Evolutionary conservation across 2,888 invertebrate species (phyloP), one percentile per base, ranked within the genome.

Genomic region (Erebia aethiops): DNA sequence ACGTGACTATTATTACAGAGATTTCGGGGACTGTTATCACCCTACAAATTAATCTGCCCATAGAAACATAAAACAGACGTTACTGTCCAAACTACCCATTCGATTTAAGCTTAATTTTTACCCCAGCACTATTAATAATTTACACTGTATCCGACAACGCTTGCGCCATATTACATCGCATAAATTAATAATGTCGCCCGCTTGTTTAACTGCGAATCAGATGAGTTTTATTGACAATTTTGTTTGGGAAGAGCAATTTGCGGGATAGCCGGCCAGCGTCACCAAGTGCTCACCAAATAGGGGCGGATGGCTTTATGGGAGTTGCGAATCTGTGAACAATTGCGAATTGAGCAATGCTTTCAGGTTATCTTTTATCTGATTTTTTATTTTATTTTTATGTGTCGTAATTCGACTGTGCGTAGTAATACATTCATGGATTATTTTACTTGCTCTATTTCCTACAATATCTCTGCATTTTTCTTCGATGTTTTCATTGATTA

Each of bases 161-260:
- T 89, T 90, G 91, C 91, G 88, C 91, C 89, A 92, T 93, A 92
- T 93, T 93, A 93, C 92, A 91, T 86, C 87, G 89, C 93, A 92
- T 93, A 93, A 93, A 92, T 93, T 93, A 92, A 93, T 93, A 92
- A 92, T 91, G 91, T 90, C 89, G 89, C 86, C 88, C 91, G 92
- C 92, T 89, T 92, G 91, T 92, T 93, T 92, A 91, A 92, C 92
- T 93, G 92, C 92, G 93, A 93, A 92, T 92, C 92, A 89, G 92
- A 92, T 92, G 92, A 92, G 90, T 93, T 93, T 93, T 93, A 93
- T 93, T 93, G 93, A 91, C 93, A 92, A 93, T 93, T 90, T 92
- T 89, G 93, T 89, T 91, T 89, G 90, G 89, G 90, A 90, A 92
- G 91, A 88, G 93, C 92, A 92, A 92, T 93, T 93, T 93, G 92